Evolutionary conservation across 2,888 invertebrate genomes (phyloP), one percentile per base, ranked within the genome.

Genomic region (Rhogogaster chlorosoma): DNA sequence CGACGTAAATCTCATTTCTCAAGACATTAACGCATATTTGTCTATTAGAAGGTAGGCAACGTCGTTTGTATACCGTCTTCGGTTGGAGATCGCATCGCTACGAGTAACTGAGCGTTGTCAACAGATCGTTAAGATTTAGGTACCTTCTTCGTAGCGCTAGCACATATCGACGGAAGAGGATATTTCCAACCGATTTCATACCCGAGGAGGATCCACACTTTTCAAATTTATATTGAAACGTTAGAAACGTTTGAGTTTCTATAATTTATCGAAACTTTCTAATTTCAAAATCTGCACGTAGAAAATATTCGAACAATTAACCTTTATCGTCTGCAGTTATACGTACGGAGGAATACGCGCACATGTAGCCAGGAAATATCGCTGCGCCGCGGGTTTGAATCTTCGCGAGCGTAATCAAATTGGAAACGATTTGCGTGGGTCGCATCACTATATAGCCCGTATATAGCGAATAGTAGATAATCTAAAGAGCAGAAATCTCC

Each of bases 61-160:
- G 71, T 75, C 67, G 53, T 53, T 36, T 38, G 9, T 9, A 22
- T 22, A 73, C 38, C 38, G 64, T 61, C 36, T 61, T 53, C 67
- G 84, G 36, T 61, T 61, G 45, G 84, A 85, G 89, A 88, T 88
- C 86, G 85, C 84, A 88, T 86, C 87, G 77, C 49, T 86, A 22
- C 67, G 64, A 12, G 82, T 86, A 86, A 86, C 85, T 85, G 84
- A 86, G 71, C 84, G 86, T 83, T 87, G 89, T 88, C 89, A 85
- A 89, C 89, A 88, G 88, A 89, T 88, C 87, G 88, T 87, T 84
- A 77, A 77, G 77, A 53, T 77, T 77, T 77, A 67, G 15, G 12
- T 45, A 45, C 36, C 36, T 36, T 26, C 45, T 75, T 45, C 26
- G 45, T 75, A 45, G 5, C 9, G 5, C 9, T 22, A 22, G 9